These are phyloP conservation scores for Marmota monax DNA, from an alignment of 2,113 vertebrate species.

Conservation along the genomic window DNA sequence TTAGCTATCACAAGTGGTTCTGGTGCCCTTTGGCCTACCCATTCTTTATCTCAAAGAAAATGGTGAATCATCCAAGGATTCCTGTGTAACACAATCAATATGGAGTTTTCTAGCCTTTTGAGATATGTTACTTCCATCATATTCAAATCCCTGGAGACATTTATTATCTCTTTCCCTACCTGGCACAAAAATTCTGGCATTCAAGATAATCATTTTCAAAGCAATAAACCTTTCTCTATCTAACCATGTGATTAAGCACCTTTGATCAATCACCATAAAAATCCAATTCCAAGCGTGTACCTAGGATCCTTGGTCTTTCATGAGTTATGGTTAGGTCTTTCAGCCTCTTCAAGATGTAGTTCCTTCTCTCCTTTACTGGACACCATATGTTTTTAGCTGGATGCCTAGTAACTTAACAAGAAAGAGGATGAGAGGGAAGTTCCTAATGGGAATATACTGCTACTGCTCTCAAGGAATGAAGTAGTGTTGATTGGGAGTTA, in stretches of 20 bases:
- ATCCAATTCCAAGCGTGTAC: neutral
- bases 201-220: neutral
- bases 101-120: neutral
- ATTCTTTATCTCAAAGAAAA: neutral
- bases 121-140: neutral
- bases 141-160: neutral
- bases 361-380: no score
- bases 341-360: no score
- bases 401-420: no score
- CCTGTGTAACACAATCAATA: no score
- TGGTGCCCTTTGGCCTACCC: neutral
- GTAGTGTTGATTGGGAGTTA: no score
- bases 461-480: no score
- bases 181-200: neutral
- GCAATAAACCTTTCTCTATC: neutral
- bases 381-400: no score
- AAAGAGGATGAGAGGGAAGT: no score
- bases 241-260: neutral
- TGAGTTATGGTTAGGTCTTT: no score
- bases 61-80: neutral
- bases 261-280: neutral
- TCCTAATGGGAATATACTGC: no score
- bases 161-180: neutral
- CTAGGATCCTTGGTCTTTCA: neutral
- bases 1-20: neutral